Conservation (phyloP, 1,140 invertebrate species). For the Aphis gossypii region DNA sequence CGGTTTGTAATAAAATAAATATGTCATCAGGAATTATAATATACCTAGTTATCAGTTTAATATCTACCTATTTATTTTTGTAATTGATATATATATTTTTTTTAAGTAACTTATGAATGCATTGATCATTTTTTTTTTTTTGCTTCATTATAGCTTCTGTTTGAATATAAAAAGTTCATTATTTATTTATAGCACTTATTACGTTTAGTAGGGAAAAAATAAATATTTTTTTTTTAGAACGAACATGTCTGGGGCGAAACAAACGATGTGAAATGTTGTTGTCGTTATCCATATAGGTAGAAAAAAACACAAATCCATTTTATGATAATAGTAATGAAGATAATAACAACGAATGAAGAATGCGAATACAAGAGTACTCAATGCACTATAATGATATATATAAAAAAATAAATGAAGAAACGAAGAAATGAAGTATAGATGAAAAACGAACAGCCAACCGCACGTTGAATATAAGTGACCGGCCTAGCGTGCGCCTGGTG, state of each 20-base stretch:
- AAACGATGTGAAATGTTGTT: slow-evolving; percentile 8
- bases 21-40: not conserved
- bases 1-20: not conserved
- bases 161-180: not conserved
- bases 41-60: not conserved
- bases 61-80: not conserved
- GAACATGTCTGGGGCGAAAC: not conserved
- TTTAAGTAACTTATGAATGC: not conserved
- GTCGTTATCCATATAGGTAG: not conserved
- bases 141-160: not conserved
- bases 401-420: not conserved
- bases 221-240: not conserved
- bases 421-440: not conserved
- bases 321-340: slow-evolving; percentile 39
- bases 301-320: slow-evolving; percentile 31
- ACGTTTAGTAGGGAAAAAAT: not conserved
- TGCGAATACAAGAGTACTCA: slow-evolving; percentile 24
- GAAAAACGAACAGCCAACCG: slow-evolving; percentile 1
- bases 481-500: not conserved
- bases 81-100: not conserved
- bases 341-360: slow-evolving; percentile 27
- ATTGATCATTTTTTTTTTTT: not conserved
- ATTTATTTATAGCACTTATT: not conserved
- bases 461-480: not conserved
- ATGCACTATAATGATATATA: not conserved